A percentile compares a stretch with the other conserved stretches of the same genome.
phyloP scores from a whole-genome alignment of 2,888 invertebrate species.

The Phrixothrix hirtus region DNA sequence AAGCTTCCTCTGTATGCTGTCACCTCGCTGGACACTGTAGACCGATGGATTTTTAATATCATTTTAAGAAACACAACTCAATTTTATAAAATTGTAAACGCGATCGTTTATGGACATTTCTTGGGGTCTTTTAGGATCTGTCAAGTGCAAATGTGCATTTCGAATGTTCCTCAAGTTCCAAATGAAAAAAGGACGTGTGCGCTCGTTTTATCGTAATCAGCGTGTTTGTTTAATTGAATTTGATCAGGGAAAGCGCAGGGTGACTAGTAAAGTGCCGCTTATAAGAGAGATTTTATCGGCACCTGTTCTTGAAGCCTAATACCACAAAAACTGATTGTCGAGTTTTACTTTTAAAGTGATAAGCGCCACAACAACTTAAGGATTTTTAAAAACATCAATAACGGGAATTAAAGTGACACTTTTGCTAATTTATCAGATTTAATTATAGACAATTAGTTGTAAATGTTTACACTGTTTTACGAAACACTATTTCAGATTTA shows the following conservation, averaged over 20 bases:
- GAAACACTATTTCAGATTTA: no score
- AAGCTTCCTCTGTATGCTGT: constrained; percentile 43
- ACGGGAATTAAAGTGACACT: no score
- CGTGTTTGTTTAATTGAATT: constrained; percentile 27
- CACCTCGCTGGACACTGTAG: constrained; percentile 52
- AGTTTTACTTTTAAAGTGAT: constrained; percentile 8
- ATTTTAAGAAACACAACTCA: constrained; percentile 39
- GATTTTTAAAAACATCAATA: no score
- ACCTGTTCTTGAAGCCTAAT: constrained; percentile 23
- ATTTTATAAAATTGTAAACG: constrained; percentile 22
- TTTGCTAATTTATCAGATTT: no score
- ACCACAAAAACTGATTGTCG: constrained; percentile 12
- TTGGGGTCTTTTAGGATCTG: constrained; percentile 4
- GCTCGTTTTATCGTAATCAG: constrained; percentile 24
- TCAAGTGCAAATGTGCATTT: constrained; percentile 11
- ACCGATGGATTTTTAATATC: constrained; percentile 51
- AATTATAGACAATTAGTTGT: no score
- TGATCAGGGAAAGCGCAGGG: constrained; percentile 26
- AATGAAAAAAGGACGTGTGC: constrained; percentile 7
- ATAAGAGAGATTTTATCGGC: constrained; percentile 31
- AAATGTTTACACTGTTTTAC: no score
- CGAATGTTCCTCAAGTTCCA: constrained; percentile 1
- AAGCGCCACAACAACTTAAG: no score
- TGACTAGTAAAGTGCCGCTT: constrained; percentile 39
- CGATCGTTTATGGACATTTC: constrained; percentile 3